phyloP scores from a whole-genome alignment of 2,113 vertebrate genomes.

The Silurus meridionalis region DNA sequence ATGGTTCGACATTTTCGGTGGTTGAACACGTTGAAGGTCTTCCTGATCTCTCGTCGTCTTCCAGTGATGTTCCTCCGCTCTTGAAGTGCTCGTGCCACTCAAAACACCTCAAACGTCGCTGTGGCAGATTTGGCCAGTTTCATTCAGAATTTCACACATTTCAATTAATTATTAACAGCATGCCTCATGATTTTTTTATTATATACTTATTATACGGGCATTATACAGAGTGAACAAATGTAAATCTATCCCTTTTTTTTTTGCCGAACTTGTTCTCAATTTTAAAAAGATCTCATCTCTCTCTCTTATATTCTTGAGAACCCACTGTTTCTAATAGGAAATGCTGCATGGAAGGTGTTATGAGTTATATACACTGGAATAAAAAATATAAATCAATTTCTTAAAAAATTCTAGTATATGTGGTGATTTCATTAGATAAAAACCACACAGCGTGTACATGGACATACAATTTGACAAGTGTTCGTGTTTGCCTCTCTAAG shows the following conservation, averaged over 20 bases:
- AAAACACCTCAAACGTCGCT: too few species aligned
- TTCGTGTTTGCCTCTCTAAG: conserved; percentile 36
- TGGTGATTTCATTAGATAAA: neutral
- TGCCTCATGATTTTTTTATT: neutral
- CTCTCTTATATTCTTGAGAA: neutral
- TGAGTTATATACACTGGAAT: neutral
- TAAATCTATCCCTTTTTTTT: neutral
- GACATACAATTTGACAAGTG: neutral
- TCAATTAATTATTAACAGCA: neutral
- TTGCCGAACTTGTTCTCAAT: neutral
- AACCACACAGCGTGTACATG: neutral
- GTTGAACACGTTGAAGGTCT: too few species aligned
- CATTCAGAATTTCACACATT: too few species aligned
- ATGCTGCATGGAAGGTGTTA: neutral
- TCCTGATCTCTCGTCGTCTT: too few species aligned
- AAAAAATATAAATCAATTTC: neutral
- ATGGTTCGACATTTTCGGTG: too few species aligned
- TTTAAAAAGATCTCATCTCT: neutral
- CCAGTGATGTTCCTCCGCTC: too few species aligned
- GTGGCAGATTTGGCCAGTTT: too few species aligned
- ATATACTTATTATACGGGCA: neutral
- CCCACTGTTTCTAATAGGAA: neutral
- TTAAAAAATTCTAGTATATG: neutral
- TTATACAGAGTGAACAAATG: neutral
- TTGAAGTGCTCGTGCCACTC: too few species aligned